Base-by-base conservation (phyloP, 2,888 invertebrate species). In the Andrena haemorrhoa region DNA sequence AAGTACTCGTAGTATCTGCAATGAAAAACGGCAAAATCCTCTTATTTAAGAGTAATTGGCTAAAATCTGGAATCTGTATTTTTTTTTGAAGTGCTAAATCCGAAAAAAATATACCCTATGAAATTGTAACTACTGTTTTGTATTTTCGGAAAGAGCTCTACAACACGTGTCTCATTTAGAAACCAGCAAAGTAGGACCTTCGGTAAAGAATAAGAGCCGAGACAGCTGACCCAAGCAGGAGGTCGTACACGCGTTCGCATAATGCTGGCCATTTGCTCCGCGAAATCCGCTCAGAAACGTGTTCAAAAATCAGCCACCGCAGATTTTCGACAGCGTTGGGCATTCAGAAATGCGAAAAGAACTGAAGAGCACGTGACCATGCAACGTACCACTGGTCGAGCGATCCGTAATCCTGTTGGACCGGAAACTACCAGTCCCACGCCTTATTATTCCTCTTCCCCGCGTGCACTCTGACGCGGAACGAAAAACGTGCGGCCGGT, bases 401-500 rank as follows among this genome's bases (percentile, higher is more conserved):
- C 60, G 16, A 35, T 26, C 35, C 12, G 41, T 29, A 58, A 70
- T 56, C 41, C 29, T 33, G 56, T 68, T 23, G 68, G 33, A 33
- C 53, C 51, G 20, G 51, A 29, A 16, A 23, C 51, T 60, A 29
- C 41, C 35, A 29, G 41, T n/a, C 20, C 8, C 12, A 29, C 29
- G 29, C 29, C 26, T 70, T 70, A 70, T 70, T 47, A 70, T 70
- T 60, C 41, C 41, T 60, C 41, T 53, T 47, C 47, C 70, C 31
- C n/a, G 41, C 16, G n/a, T 23, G 20, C 65, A 16, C 20, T 8
- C 33, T 29, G 16, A 49, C 35, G 53, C 2, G 20, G 51, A 72
- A 51, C 63, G 51, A 64, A 64, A 72, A 63, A 64, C 70, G 70
- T 70, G 70, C 70, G 58, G 58, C 58, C 58, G 47, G 29, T 56